Conservation (phyloP, 2,113 vertebrate genomes). For the Myanophis thanlyinensis region DNA sequence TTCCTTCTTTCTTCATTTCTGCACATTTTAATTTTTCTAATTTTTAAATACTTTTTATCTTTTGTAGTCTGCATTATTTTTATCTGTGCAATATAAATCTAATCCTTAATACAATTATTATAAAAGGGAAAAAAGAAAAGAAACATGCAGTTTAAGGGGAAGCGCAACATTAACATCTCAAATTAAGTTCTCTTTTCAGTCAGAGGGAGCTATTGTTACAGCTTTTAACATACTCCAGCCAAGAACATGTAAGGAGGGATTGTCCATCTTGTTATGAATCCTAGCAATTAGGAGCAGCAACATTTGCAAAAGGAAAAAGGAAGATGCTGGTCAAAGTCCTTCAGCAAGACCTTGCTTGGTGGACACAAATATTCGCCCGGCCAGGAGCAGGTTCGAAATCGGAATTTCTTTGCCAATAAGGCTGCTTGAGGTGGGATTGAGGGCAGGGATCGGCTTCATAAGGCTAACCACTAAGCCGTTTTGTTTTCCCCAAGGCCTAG, state of each 20-base stretch:
- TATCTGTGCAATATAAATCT: neutral
- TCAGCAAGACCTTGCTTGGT: neutral
- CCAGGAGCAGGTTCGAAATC: neutral
- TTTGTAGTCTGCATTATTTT: neutral
- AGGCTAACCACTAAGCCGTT: neutral
- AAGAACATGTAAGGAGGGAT: neutral
- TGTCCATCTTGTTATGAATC: neutral
- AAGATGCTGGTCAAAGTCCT: neutral
- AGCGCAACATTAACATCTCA: too few species aligned
- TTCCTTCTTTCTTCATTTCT: neutral
- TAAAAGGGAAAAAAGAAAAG: too few species aligned
- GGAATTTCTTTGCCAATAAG: too few species aligned
- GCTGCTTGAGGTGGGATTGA: too few species aligned
- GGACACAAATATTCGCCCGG: neutral
- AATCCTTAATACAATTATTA: neutral
- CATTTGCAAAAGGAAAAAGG: neutral
- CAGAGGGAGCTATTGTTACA: neutral
- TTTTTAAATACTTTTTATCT: neutral
- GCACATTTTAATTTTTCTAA: neutral
- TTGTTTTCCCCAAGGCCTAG: neutral
- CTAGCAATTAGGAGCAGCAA: neutral
- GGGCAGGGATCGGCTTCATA: neutral
- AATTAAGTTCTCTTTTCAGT: neutral
- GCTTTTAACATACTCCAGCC: neutral
- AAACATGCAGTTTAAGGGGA: neutral